A percentile compares a stretch with the other conserved stretches of the same genome.
Conservation (phyloP, 2,797 vertebrate species). For the Euphonia xanthogaster region DNA sequence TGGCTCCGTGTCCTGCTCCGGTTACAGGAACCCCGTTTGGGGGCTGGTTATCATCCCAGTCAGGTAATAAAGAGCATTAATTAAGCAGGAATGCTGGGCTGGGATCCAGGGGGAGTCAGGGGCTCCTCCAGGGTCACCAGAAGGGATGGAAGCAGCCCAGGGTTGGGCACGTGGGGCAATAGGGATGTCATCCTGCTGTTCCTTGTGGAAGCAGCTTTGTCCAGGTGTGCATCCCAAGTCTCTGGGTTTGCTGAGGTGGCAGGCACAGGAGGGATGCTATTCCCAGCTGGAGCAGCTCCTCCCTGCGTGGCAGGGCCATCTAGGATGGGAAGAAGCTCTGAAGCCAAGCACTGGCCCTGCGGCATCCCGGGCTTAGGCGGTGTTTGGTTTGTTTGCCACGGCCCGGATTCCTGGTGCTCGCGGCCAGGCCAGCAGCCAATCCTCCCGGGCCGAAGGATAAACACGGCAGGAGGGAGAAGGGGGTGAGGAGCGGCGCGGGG, state of each 20-base stretch:
- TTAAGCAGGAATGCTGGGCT: conserved; percentile 63
- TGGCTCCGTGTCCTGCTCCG: background rate
- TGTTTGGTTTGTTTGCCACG: conserved; percentile 53
- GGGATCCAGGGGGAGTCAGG: background rate
- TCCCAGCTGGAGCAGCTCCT: background rate
- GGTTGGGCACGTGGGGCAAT: accelerated
- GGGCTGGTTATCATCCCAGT: conserved; percentile 70
- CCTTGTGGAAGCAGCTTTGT: background rate
- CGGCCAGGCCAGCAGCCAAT: conserved; percentile 53
- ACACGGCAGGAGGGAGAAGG: conserved; percentile 31
- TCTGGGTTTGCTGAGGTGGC: background rate
- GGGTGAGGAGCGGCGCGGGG: background rate
- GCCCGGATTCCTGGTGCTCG: conserved; percentile 18
- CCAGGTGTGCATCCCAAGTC: background rate
- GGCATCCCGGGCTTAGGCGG: background rate
- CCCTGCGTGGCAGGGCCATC: background rate
- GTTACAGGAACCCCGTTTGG: conserved; percentile 41
- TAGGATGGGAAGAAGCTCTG: background rate
- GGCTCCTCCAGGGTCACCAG: background rate
- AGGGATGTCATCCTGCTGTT: accelerated
- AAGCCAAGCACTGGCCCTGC: background rate
- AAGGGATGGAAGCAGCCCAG: background rate
- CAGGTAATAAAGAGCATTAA: conserved; percentile 77
- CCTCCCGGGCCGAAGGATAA: conserved; percentile 43
- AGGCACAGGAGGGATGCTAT: accelerated